Conservation (phyloP, 2,888 invertebrate species). For the Bimastos eiseni region DNA sequence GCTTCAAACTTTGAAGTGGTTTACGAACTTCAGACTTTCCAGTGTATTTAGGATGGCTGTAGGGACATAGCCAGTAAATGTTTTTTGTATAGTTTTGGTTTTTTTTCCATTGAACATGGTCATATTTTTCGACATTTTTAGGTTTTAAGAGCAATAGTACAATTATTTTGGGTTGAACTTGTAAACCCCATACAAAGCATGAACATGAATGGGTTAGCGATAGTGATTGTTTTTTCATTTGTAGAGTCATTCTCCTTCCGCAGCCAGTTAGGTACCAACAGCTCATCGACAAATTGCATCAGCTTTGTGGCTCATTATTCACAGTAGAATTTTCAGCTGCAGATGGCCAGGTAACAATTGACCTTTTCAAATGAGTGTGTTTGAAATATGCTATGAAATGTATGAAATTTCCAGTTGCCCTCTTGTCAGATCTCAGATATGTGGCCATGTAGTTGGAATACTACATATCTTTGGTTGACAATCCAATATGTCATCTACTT, state of each 20-base stretch:
- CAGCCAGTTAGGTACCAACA: conserved; percentile 7
- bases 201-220: not conserved
- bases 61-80: too few species aligned
- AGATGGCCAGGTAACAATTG: conserved; percentile 1
- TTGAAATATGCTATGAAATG: not conserved
- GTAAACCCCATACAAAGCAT: too few species aligned
- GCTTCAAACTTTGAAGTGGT: not conserved
- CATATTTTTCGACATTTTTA: too few species aligned
- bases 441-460: not conserved
- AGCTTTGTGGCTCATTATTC: conserved; percentile 8
- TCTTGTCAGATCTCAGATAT: too few species aligned
- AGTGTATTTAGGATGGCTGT: too few species aligned
- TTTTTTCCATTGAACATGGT: too few species aligned
- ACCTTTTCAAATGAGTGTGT: not conserved
- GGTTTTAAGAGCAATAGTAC: too few species aligned
- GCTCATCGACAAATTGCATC: not conserved
- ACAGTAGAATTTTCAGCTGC: conserved; percentile 14
- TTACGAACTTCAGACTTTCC: not conserved
- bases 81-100: not conserved
- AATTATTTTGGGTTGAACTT: too few species aligned
- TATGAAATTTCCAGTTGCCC: too few species aligned
- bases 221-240: not conserved
- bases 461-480: not conserved
- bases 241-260: not conserved
- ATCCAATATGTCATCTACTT: not conserved